Conservation (phyloP, 2,113 vertebrate genomes). For the Jaculus jaculus region DNA sequence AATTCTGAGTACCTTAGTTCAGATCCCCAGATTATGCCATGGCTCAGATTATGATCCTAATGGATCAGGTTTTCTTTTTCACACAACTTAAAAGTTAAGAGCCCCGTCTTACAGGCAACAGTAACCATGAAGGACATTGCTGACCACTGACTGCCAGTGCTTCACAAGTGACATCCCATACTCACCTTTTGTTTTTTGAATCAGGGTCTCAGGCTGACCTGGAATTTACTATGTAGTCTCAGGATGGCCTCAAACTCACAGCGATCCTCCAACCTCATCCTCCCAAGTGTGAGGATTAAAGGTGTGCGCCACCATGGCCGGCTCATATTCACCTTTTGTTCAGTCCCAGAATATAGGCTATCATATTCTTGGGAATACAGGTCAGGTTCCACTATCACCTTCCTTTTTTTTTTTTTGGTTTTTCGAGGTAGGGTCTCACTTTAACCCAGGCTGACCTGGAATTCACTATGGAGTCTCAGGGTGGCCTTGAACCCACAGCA, state of each 20-base stretch:
- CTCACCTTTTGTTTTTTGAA: too few species aligned
- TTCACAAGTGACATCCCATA: background rate
- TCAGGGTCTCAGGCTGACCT: too few species aligned
- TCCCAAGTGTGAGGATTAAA: too few species aligned
- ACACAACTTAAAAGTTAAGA: slow-evolving; percentile 12
- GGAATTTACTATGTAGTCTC: too few species aligned
- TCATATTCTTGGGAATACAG: background rate
- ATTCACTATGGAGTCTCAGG: too few species aligned
- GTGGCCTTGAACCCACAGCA: too few species aligned
- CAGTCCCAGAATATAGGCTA: background rate
- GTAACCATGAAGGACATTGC: slow-evolving; percentile 31
- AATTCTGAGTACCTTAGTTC: background rate
- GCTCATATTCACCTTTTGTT: background rate
- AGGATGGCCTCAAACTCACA: too few species aligned
- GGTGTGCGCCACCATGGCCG: too few species aligned
- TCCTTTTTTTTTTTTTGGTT: too few species aligned
- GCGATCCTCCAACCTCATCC: too few species aligned
- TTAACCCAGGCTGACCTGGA: too few species aligned
- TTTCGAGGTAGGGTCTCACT: too few species aligned
- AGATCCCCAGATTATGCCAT: background rate
- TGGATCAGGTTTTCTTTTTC: background rate
- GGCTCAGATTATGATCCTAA: slow-evolving; percentile 21
- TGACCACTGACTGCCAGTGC: background rate
- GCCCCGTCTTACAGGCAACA: background rate
- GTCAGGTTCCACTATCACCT: background rate